Evolutionary conservation across 2,113 vertebrate species (phyloP).

Genomic region (Rutilus rutilus): DNA sequence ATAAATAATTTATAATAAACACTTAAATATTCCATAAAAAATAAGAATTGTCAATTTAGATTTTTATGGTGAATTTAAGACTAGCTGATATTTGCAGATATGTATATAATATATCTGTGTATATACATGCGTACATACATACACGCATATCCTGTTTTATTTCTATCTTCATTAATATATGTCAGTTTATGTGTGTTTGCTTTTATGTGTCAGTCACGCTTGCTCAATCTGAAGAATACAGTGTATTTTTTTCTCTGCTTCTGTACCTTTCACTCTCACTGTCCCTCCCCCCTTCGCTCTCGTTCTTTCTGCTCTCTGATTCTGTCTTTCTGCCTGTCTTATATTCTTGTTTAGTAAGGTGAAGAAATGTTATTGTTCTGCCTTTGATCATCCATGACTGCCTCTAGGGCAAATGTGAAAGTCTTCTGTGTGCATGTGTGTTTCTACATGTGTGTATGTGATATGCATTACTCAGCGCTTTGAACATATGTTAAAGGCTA

Average conservation of each 20-base stretch:
- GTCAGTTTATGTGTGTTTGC: constrained; percentile 15
- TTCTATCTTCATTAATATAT: background rate
- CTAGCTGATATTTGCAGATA: background rate
- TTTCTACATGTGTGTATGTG: constrained; percentile 46
- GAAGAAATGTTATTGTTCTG: constrained; percentile 38
- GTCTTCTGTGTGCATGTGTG: constrained; percentile 38
- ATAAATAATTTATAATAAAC: too few species aligned
- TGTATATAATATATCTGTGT: background rate
- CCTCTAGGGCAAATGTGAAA: constrained; percentile 30
- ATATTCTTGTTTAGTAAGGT: constrained; percentile 26
- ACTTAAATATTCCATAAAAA: too few species aligned
- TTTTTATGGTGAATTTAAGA: background rate
- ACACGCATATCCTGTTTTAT: background rate
- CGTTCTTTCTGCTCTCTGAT: background rate
- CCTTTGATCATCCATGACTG: constrained; percentile 23
- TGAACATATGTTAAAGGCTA: constrained; percentile 40
- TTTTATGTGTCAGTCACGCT: background rate
- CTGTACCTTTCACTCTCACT: background rate
- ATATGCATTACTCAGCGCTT: constrained; percentile 42
- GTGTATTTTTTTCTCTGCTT: background rate
- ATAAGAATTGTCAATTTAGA: too few species aligned
- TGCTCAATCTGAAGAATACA: background rate
- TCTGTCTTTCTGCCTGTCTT: constrained; percentile 14
- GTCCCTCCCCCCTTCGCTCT: background rate
- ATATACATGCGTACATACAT: background rate